Evolutionary conservation across 1,140 invertebrate species (phyloP), one percentile per base, ranked within the genome.

Genomic region (Caenorhabditis briggsae): DNA sequence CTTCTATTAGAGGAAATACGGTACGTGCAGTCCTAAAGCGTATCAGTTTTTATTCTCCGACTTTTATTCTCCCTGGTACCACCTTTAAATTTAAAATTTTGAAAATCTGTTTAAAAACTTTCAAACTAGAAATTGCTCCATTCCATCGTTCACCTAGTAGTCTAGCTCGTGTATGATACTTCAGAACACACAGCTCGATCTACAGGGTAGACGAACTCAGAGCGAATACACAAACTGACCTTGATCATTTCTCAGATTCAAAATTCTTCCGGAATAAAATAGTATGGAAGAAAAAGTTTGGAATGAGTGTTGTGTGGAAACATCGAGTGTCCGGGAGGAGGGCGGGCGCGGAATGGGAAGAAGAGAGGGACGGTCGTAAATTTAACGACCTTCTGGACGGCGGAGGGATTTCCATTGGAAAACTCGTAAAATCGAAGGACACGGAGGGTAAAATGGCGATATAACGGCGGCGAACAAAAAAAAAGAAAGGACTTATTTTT

Each of bases 371-470:
- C 70, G 70, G 70, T 78, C 70, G 70, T 78, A 78, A 78, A 78
- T 78, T 78, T 78, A 50, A 78, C 70, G 70, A 78, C 70, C 70
- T 78, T 78, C 70, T 78, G 70, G 70, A 78, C 70, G 70, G 70
- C 70, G 70, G 53, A n/a, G 70, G 70, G 70, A 78, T 78, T 78
- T 78, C 46, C 70, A 78, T 78, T 78, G 70, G 70, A 78, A 78
- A 78, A 78, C 70, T 78, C 70, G 70, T 78, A 78, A 78, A 78
- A 78, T 33, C 70, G 70, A 78, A 78, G 70, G 70, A 78, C 70
- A 78, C 70, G 25, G 70, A 78, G 70, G 70, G 70, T 78, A 50
- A 46, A 78, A 53, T 78, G 70, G 33, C 33, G 33, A 33, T 33
- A 33, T 33, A 33, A 78, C 70, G 46, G 70, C 46, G 20, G 70